Conservation (phyloP, 2,888 invertebrate species). For the Caenorhabditis sp. region DNA sequence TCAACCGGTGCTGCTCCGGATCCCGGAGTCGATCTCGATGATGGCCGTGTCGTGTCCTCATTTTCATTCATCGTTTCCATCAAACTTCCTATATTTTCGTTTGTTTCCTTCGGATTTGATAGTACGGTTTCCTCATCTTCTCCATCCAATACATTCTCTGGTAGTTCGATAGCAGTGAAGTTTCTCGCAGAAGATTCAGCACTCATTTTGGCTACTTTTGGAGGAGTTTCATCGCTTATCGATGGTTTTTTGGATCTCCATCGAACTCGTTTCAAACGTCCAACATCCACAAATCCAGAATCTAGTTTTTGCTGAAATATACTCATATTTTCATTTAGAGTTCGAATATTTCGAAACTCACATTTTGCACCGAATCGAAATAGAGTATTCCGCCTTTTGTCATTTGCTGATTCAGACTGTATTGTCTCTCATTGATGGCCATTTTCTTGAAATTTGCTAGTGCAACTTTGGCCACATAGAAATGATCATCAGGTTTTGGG, state of each 20-base stretch:
- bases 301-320: slow-evolving; percentile 31
- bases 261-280: slow-evolving; percentile 10
- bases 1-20: slow-evolving; percentile 7
- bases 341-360: not conserved
- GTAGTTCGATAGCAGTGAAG: not conserved
- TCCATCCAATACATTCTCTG: slow-evolving; percentile 6
- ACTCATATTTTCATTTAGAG: not conserved
- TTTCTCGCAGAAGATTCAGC: not conserved
- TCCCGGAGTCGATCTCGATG: slow-evolving; percentile 1
- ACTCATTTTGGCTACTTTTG: slow-evolving; percentile 20
- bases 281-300: slow-evolving; percentile 4
- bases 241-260: slow-evolving; percentile 7
- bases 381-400: slow-evolving; percentile 11
- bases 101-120: not conserved
- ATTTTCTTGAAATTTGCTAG: slow-evolving; percentile 35
- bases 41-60: not conserved
- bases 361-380: slow-evolving; percentile 14
- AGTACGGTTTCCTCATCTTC: slow-evolving; percentile 6
- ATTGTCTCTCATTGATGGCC: slow-evolving; percentile 19
- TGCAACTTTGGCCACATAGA: slow-evolving; percentile 42
- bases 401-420: slow-evolving; percentile 7
- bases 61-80: not conserved
- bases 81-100: not conserved
- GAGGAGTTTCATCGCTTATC: slow-evolving; percentile 6
- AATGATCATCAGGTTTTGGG: slow-evolving; percentile 13